Conservation (phyloP, 2,797 vertebrate genomes). For the Protosalanx chinensis region DNA sequence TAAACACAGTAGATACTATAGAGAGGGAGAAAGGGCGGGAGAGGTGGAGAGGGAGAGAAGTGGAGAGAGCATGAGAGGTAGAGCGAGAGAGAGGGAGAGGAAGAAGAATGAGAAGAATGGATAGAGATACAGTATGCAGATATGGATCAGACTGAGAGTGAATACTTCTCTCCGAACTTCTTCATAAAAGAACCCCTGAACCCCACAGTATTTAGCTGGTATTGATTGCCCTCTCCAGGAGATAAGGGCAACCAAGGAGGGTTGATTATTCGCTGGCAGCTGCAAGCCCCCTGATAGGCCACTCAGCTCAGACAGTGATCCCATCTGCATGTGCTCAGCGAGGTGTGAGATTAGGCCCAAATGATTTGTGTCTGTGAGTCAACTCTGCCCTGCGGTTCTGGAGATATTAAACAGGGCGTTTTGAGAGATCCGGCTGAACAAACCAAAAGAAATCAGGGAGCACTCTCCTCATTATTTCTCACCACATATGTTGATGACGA, state of each 20-base stretch:
- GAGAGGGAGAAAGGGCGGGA: too few species aligned
- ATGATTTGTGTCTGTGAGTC: constrained; percentile 39
- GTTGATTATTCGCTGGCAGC: constrained; percentile 37
- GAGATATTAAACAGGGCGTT: constrained; percentile 19
- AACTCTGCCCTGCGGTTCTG: constrained; percentile 15
- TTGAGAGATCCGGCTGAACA: not conserved
- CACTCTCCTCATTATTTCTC: not conserved
- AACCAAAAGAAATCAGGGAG: constrained; percentile 23
- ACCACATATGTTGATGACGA: not conserved
- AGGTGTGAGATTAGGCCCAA: constrained; percentile 45
- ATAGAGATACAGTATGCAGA: too few species aligned
- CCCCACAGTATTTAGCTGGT: not conserved
- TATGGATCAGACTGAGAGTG: not conserved
- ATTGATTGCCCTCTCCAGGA: not conserved
- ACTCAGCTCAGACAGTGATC: constrained; percentile 14
- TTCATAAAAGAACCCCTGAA: not conserved
- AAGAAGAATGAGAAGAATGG: too few species aligned
- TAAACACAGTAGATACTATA: too few species aligned
- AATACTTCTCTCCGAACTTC: not conserved
- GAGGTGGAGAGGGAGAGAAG: too few species aligned
- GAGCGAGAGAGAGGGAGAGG: too few species aligned
- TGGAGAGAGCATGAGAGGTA: too few species aligned
- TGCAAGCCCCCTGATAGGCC: constrained; percentile 25
- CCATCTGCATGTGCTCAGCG: constrained; percentile 45
- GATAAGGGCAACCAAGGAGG: constrained; percentile 43